These are phyloP conservation scores for Polypedilum pembai DNA, from an alignment of 1,140 invertebrate genomes.

Conservation along the genomic window DNA sequence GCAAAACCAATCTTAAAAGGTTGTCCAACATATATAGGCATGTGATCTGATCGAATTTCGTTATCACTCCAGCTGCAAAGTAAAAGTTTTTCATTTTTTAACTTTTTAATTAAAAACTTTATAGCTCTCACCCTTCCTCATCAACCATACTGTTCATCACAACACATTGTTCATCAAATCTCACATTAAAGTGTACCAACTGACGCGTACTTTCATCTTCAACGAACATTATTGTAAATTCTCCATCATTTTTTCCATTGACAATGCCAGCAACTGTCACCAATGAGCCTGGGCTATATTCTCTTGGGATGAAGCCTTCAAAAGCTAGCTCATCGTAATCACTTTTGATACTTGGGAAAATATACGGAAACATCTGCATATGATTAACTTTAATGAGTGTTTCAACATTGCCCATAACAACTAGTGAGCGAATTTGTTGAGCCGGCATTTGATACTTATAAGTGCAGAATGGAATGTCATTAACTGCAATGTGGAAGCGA, in stretches of 20 bases:
- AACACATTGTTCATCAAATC: background rate
- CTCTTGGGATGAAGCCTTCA: background rate
- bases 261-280: background rate
- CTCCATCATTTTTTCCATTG: background rate
- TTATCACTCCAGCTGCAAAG: constrained; percentile 3
- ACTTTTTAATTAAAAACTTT: constrained; percentile 1
- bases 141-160: background rate
- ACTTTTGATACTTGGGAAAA: background rate
- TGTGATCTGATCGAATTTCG: background rate
- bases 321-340: background rate
- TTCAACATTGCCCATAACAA: background rate
- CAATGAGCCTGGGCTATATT: background rate
- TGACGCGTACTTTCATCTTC: background rate
- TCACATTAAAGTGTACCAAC: background rate
- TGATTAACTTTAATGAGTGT: background rate
- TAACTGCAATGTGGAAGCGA: background rate
- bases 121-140: background rate
- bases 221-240: background rate
- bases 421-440: background rate
- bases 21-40: background rate
- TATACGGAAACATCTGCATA: background rate
- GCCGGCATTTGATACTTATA: background rate
- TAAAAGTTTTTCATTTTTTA: background rate
- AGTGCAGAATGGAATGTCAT: background rate
- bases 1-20: background rate